Evolutionary conservation across 2,113 vertebrate species (phyloP), one percentile per base, ranked within the genome.

Genomic region (Cyprinodon variegatus): DNA sequence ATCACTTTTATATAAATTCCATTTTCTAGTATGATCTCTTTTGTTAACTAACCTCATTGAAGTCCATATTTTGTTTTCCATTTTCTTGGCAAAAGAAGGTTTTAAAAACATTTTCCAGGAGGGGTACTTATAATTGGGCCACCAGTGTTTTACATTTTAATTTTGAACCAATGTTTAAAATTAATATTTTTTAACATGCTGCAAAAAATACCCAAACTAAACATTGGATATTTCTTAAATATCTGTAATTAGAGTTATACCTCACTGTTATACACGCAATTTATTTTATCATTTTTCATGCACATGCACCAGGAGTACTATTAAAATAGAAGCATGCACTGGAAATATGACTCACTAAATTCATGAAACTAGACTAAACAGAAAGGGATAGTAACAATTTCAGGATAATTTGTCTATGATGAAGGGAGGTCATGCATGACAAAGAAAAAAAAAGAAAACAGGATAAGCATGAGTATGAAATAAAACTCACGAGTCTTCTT

Each of bases 401-500:
- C 20, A 57, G 11, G 20, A 74, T 69, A 65, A 67, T 17, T 83
- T 65, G 61, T 71, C 20, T 57, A 43, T 37, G 39, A 85, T 39
- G 20, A 76, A 64, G 1, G 68, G 22, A 13, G 67, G 3, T 36
- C 78, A 74, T 72, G 65, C 64, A 78, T 77, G 79, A 39, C 11
- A 12, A 61, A 57, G 37, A 66, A 66, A 36, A 62, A 43, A 50
- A 43, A 69, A 20, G 2, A 9, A 57, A 57, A n/a, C 17, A 20
- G 50, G 50, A 14, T n/a, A 20, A 65, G 62, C 37, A 84, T 82
- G 83, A 84, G 74, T 92, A 83, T 74, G 85, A 83, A 92, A 90
- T 68, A 74, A 4, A 89, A 96, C 95, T 96, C 95, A 95, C 94
- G 90, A 89, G 90, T 91, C 84, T 72, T 93, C 92, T 78, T 94